These are phyloP conservation scores for Beris chalybata DNA, from an alignment of 2,888 invertebrate species.

Conservation along the genomic window DNA sequence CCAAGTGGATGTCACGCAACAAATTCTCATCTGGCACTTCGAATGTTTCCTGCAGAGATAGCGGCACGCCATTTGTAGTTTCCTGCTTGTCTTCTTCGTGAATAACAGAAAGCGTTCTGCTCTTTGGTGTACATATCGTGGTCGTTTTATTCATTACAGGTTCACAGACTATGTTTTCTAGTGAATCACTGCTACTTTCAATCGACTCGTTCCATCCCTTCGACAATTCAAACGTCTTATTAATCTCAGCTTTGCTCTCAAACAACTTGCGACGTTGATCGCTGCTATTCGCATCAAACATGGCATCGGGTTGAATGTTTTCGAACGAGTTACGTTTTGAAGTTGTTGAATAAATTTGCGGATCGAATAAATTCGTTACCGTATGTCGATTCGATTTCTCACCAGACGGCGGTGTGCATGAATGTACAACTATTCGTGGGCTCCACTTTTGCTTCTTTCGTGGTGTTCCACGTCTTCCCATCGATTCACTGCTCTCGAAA, in stretches of 20 bases:
- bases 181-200: background rate
- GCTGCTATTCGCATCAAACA: background rate
- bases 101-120: constrained; percentile 48
- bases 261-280: constrained; percentile 10
- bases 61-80: background rate
- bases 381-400: background rate
- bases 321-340: constrained; percentile 17
- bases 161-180: background rate
- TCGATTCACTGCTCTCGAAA: background rate
- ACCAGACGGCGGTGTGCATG: background rate
- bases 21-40: constrained; percentile 41
- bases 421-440: constrained; percentile 14
- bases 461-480: background rate
- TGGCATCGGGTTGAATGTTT: background rate
- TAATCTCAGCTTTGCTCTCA: constrained; percentile 4
- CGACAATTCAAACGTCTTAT: constrained; percentile 24
- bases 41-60: constrained; percentile 34
- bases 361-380: background rate
- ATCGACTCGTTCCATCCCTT: constrained; percentile 9
- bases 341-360: constrained; percentile 13
- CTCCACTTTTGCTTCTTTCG: constrained; percentile 11
- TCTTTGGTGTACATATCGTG: constrained; percentile 43
- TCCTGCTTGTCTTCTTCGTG: constrained; percentile 47
- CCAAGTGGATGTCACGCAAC: constrained; percentile 50
- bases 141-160: constrained; percentile 47